phyloP scores from a whole-genome alignment of 1,140 invertebrate genomes.

The Lordiphosa mommai region DNA sequence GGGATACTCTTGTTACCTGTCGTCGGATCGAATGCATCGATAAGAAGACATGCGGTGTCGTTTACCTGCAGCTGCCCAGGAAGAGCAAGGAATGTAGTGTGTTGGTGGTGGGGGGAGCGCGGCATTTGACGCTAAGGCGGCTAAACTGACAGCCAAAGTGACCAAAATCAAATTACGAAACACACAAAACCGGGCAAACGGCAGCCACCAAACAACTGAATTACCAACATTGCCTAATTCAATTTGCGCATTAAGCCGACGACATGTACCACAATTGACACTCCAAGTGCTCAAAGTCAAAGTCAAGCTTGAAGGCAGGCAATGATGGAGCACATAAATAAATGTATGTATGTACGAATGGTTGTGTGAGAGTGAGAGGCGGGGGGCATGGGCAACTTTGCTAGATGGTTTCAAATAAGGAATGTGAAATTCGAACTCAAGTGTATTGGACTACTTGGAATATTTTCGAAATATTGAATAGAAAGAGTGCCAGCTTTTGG shows the following conservation, averaged over 20 bases:
- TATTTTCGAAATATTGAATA: too few species aligned
- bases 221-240: conserved; percentile 50
- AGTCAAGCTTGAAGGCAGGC: conserved; percentile 14
- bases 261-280: conserved; percentile 37
- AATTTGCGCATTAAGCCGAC: conserved; percentile 53
- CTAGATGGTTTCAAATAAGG: too few species aligned
- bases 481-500: too few species aligned
- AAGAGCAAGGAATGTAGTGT: too few species aligned
- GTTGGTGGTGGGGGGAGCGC: not conserved
- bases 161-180: conserved; percentile 49
- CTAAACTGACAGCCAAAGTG: conserved; percentile 36
- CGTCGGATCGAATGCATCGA: conserved; percentile 65
- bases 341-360: too few species aligned
- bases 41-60: conserved; percentile 52
- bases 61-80: conserved; percentile 58
- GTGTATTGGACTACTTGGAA: too few species aligned
- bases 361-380: too few species aligned
- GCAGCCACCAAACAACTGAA: conserved; percentile 16
- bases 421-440: too few species aligned
- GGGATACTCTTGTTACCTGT: conserved; percentile 56
- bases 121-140: not conserved
- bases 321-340: too few species aligned
- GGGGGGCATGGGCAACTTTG: too few species aligned
- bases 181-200: not conserved
- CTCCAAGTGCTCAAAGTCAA: conserved; percentile 53